phyloP scores from a whole-genome alignment of 2,888 invertebrate genomes.

The Metallyticus violacea region DNA sequence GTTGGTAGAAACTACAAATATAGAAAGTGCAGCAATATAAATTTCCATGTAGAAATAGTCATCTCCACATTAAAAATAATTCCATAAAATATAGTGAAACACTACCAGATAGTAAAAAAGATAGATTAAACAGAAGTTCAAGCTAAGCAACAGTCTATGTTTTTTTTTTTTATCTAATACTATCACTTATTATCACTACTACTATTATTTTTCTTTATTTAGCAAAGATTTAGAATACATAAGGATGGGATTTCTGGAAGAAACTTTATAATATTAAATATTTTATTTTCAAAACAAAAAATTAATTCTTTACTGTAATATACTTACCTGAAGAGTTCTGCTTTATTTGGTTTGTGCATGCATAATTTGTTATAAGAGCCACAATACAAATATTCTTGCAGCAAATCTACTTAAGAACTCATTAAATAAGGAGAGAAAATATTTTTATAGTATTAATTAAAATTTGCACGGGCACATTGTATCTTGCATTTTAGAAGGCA shows the following conservation, averaged over 20 bases:
- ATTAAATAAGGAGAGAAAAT: neutral
- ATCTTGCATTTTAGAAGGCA: neutral
- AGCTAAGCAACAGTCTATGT: constrained; percentile 25
- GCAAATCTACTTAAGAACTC: neutral
- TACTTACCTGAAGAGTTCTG: neutral
- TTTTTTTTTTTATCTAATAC: neutral
- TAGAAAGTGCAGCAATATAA: constrained; percentile 22
- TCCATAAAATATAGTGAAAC: constrained; percentile 15
- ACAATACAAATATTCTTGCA: neutral
- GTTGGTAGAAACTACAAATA: constrained; percentile 12
- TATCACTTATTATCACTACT: constrained; percentile 9
- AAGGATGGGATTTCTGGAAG: constrained; percentile 11
- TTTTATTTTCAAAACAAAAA: neutral
- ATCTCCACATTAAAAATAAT: constrained; percentile 8
- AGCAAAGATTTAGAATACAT: neutral
- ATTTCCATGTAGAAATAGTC: constrained; percentile 1
- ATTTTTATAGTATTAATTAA: neutral
- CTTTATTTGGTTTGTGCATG: neutral
- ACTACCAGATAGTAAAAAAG: neutral
- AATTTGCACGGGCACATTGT: neutral
- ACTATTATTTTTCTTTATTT: neutral
- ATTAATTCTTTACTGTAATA: neutral
- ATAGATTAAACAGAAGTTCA: constrained; percentile 5
- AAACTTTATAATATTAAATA: neutral
- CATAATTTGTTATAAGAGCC: neutral